Evolutionary conservation across 1,140 invertebrate species (phyloP).

Genomic region (Brachionus sp.): DNA sequence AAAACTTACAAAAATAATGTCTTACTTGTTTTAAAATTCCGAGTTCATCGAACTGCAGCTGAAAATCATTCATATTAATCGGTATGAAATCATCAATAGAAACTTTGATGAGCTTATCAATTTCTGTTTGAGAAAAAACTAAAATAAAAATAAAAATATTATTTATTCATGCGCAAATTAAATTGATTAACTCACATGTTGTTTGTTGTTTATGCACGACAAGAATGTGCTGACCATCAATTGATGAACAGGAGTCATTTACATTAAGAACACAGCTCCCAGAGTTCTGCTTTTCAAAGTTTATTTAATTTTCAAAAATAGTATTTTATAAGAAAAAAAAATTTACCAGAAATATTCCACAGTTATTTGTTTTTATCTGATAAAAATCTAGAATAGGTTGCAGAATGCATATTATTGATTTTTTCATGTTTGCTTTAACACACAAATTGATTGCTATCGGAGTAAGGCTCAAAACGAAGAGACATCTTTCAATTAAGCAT

Average conservation of each 20-base stretch:
- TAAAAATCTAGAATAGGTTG: conserved; percentile 34
- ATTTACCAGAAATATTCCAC: conserved; percentile 29
- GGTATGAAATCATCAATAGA: conserved; percentile 25
- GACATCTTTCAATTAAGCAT: conserved; percentile 12
- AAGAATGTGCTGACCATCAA: conserved; percentile 23
- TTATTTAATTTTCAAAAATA: background rate
- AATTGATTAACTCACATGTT: background rate
- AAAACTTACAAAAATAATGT: background rate
- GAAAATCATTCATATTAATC: background rate
- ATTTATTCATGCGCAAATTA: background rate
- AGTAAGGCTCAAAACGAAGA: conserved; percentile 25
- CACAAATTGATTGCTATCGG: conserved; percentile 42
- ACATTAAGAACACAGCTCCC: background rate
- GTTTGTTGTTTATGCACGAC: conserved; percentile 40
- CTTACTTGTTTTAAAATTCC: conserved; percentile 41
- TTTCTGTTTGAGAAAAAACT: conserved; percentile 43
- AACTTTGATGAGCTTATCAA: conserved; percentile 40
- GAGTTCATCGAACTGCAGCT: conserved; percentile 32
- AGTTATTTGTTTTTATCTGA: conserved; percentile 33
- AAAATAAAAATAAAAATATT: background rate
- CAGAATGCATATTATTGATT: background rate
- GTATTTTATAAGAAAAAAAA: background rate
- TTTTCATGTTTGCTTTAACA: conserved; percentile 29
- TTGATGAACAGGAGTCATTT: conserved; percentile 4
- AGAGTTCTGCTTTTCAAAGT: conserved; percentile 16